Conservation (phyloP, 2,797 vertebrate species). For the Chiloscyllium punctatum region DNA sequence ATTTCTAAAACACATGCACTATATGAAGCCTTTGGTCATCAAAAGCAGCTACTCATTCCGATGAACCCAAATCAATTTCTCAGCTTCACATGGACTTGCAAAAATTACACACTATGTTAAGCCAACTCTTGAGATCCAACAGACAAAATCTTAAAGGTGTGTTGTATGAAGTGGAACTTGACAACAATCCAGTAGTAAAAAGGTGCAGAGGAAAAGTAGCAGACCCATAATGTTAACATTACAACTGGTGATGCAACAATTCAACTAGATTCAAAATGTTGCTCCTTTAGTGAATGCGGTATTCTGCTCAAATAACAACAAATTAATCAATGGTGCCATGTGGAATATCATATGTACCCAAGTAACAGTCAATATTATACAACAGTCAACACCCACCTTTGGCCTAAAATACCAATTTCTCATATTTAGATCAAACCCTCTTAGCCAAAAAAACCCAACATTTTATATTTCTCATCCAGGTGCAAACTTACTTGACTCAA, state of each 20-base stretch:
- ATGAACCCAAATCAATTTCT: neutral
- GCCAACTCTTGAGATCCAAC: neutral
- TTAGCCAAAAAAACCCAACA: no score
- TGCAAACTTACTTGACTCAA: no score
- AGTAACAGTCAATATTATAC: no score
- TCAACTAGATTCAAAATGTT: neutral
- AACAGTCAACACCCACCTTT: no score
- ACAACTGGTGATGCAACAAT: neutral
- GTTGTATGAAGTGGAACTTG: neutral
- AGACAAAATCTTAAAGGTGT: neutral
- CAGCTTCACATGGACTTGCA: neutral
- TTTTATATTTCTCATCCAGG: no score
- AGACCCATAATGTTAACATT: neutral
- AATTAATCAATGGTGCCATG: neutral
- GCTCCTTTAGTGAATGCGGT: neutral
- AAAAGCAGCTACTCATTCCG: neutral
- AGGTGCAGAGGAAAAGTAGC: no score
- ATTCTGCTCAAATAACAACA: neutral
- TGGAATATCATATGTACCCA: neutral
- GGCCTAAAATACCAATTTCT: no score
- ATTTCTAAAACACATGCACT: neutral
- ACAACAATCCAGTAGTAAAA: neutral
- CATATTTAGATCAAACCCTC: no score
- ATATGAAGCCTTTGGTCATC: neutral
- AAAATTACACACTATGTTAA: neutral